Evolutionary conservation across 1,140 invertebrate species (phyloP).

Genomic region (Cydia splendana): DNA sequence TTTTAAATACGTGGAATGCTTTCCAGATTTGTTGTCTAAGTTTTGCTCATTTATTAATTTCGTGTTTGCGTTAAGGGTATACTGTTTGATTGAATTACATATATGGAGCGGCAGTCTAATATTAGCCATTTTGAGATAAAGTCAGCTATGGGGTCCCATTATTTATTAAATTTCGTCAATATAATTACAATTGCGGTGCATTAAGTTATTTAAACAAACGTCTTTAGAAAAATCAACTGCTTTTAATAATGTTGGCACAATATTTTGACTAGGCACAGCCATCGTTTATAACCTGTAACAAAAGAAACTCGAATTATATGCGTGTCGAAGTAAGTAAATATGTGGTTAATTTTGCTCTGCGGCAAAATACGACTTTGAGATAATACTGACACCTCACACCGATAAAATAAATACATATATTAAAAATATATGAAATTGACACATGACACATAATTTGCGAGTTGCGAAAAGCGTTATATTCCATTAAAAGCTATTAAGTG

Average conservation of each 20-base stretch:
- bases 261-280: not conserved
- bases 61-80: conserved; percentile 45
- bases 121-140: conserved; percentile 69
- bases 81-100: conserved; percentile 76
- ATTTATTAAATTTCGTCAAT: conserved; percentile 45
- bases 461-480: too few species aligned
- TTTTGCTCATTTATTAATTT: conserved; percentile 26
- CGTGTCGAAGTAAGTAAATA: not conserved
- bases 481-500: too few species aligned
- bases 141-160: conserved; percentile 74
- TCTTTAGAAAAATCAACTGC: not conserved
- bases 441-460: too few species aligned
- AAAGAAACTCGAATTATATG: not conserved
- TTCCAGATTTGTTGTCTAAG: conserved; percentile 29
- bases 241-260: conserved; percentile 27
- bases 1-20: conserved; percentile 18
- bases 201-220: not conserved
- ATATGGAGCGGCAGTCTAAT: conserved; percentile 71
- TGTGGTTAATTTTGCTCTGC: not conserved
- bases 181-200: not conserved
- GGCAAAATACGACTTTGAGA: not conserved
- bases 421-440: too few species aligned
- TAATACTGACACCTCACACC: too few species aligned
- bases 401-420: too few species aligned
- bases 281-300: conserved; percentile 23